Conservation (phyloP, 1,140 invertebrate species). For the Caerostris extrusa region DNA sequence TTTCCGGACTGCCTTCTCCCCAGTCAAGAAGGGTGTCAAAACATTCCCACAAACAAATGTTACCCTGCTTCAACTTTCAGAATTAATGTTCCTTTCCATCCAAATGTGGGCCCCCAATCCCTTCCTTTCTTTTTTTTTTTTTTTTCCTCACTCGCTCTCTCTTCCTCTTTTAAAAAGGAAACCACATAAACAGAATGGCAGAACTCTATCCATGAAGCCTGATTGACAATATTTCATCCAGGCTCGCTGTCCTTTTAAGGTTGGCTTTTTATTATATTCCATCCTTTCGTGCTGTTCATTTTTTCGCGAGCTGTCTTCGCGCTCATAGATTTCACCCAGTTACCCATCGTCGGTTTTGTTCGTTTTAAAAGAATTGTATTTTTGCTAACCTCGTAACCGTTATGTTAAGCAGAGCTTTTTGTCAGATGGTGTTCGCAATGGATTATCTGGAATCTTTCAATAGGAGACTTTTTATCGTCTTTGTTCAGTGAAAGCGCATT, state of each 20-base stretch:
- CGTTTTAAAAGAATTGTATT: not conserved
- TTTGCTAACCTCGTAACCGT: constrained; percentile 20
- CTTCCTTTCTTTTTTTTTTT: too few species aligned
- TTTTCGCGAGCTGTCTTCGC: not conserved
- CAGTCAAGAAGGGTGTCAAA: not conserved
- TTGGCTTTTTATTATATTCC: constrained; percentile 4
- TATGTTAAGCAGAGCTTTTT: constrained; percentile 20
- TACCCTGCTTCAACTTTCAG: not conserved
- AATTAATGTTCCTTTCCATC: constrained; percentile 16
- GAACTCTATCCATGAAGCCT: not conserved
- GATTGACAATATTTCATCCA: constrained; percentile 35
- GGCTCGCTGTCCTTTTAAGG: not conserved
- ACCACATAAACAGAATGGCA: constrained; percentile 10
- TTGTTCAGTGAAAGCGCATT: not conserved
- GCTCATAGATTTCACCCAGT: not conserved
- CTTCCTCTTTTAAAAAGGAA: not conserved
- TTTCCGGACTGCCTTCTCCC: not conserved
- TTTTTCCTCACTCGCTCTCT: not conserved
- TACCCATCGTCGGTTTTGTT: not conserved
- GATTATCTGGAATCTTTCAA: not conserved
- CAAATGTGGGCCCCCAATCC: not conserved
- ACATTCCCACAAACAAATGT: constrained; percentile 9
- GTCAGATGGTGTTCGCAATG: not conserved
- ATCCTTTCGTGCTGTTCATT: not conserved
- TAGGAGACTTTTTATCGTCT: not conserved